Percentiles rank a stretch among this genome's conserved stretches.
These are phyloP conservation scores for Drosophila tristis DNA, from an alignment of 1,140 invertebrate species.

Conservation along the genomic window DNA sequence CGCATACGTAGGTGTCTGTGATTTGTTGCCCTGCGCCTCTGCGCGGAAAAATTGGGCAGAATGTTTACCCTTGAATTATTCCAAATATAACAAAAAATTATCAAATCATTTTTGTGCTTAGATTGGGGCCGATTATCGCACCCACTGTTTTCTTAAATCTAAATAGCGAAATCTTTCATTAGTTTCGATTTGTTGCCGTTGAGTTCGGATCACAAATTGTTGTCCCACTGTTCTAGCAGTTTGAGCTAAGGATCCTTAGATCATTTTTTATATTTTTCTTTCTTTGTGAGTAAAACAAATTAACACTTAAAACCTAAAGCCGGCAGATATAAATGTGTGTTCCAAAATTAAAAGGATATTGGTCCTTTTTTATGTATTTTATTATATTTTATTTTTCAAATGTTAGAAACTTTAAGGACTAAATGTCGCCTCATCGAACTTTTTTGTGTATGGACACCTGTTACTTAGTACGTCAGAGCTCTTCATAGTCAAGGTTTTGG, in stretches of 20 bases:
- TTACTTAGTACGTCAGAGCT: neutral
- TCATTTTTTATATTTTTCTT: neutral
- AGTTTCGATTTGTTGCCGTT: slow-evolving; percentile 8
- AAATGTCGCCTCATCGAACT: neutral
- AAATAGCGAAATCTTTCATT: neutral
- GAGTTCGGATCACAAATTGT: neutral
- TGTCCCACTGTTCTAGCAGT: neutral
- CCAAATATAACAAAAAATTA: slow-evolving; percentile 19
- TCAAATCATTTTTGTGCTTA: slow-evolving; percentile 22
- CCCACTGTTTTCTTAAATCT: slow-evolving; percentile 8
- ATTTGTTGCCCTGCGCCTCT: slow-evolving; percentile 2
- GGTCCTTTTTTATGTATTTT: neutral
- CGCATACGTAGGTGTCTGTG: neutral
- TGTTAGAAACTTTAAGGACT: neutral
- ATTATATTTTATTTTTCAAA: too few relatives aligned
- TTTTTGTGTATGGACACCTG: neutral
- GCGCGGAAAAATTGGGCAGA: slow-evolving; percentile 37
- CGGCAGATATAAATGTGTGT: neutral
- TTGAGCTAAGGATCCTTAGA: too few relatives aligned
- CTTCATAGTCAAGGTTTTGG: neutral
- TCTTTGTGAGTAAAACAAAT: neutral
- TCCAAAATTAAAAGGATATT: too few relatives aligned
- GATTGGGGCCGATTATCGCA: slow-evolving; percentile 39
- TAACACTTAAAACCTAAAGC: neutral
- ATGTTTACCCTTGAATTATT: slow-evolving; percentile 44